A percentile compares a stretch with the other conserved stretches of the same genome.
phyloP scores from a whole-genome alignment of 2,888 invertebrate species.

The Monochamus alternatus region DNA sequence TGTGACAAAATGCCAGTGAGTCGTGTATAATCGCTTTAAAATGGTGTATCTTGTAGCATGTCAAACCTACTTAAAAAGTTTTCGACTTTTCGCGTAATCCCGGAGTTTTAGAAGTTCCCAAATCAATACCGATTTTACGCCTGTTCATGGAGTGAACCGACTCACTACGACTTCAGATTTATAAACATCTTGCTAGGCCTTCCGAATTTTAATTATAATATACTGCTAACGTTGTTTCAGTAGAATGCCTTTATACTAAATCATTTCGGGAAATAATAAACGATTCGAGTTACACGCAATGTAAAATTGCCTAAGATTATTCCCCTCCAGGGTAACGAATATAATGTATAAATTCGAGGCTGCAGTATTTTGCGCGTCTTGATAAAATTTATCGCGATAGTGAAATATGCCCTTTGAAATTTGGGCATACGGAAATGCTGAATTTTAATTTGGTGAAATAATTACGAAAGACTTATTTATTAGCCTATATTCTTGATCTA shows the following conservation, averaged over 20 bases:
- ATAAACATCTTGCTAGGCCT: conserved; percentile 58
- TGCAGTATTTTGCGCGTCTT: too few relatives aligned
- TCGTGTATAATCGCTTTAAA: conserved; percentile 2
- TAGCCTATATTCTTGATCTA: too few relatives aligned
- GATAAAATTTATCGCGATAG: too few relatives aligned
- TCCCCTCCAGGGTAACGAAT: too few relatives aligned
- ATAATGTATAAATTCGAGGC: too few relatives aligned
- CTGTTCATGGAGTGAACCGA: conserved; percentile 40
- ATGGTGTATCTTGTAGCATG: conserved; percentile 43
- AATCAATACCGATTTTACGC: conserved; percentile 59
- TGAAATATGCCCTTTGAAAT: too few relatives aligned
- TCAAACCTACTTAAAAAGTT: conserved; percentile 59
- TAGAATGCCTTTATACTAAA: conserved; percentile 47
- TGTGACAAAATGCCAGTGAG: conserved; percentile 4
- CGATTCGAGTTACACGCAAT: conserved; percentile 42
- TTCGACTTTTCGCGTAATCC: conserved; percentile 55
- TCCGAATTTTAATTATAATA: conserved; percentile 61
- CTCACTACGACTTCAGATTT: conserved; percentile 53
- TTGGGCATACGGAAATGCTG: too few relatives aligned
- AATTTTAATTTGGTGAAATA: too few relatives aligned
- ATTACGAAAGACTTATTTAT: too few relatives aligned
- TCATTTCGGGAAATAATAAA: conserved; percentile 46
- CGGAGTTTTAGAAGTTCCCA: conserved; percentile 62
- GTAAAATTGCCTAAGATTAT: conserved; percentile 32
- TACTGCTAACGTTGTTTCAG: conserved; percentile 49